Conservation (phyloP, 1,140 invertebrate genomes). For the Apocrypta bakeri region DNA sequence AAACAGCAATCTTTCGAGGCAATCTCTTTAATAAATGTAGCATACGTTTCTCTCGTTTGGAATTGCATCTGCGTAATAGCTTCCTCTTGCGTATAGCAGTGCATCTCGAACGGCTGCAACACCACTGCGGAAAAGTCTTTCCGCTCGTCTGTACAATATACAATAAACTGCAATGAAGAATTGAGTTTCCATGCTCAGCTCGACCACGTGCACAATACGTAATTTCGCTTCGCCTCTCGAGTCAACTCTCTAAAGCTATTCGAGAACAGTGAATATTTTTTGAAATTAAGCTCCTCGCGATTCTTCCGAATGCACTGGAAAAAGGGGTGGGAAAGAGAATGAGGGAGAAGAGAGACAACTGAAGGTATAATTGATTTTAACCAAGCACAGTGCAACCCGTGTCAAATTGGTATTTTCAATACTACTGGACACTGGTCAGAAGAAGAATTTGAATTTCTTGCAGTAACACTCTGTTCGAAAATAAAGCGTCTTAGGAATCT, state of each 20-base stretch:
- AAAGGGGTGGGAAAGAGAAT: too few species aligned
- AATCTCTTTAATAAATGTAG: slow-evolving; percentile 71
- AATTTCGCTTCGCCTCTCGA: slow-evolving; percentile 21
- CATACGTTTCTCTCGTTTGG: slow-evolving; percentile 66
- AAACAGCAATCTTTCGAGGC: slow-evolving; percentile 70
- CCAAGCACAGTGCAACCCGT: not conserved
- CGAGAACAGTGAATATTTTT: too few species aligned
- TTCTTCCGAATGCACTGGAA: not conserved
- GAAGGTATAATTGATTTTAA: not conserved
- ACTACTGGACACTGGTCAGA: slow-evolving; percentile 62
- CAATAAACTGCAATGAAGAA: slow-evolving; percentile 48
- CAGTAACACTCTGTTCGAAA: slow-evolving; percentile 50
- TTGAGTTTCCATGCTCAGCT: slow-evolving; percentile 18
- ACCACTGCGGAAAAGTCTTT: slow-evolving; percentile 32
- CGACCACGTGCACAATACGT: slow-evolving; percentile 13
- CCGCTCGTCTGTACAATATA: slow-evolving; percentile 38
- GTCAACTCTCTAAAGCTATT: not conserved
- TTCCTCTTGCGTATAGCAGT: slow-evolving; percentile 47
- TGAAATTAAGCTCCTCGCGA: too few species aligned
- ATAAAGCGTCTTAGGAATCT: slow-evolving; percentile 69
- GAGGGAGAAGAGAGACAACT: too few species aligned
- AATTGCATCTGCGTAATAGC: slow-evolving; percentile 68
- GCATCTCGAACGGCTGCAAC: slow-evolving; percentile 35
- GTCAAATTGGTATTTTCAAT: slow-evolving; percentile 74
- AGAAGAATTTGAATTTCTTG: slow-evolving; percentile 70